Evolutionary conservation across 2,797 vertebrate genomes (phyloP), one percentile per base, ranked within the genome.

Genomic region (Siniperca scherzeri): DNA sequence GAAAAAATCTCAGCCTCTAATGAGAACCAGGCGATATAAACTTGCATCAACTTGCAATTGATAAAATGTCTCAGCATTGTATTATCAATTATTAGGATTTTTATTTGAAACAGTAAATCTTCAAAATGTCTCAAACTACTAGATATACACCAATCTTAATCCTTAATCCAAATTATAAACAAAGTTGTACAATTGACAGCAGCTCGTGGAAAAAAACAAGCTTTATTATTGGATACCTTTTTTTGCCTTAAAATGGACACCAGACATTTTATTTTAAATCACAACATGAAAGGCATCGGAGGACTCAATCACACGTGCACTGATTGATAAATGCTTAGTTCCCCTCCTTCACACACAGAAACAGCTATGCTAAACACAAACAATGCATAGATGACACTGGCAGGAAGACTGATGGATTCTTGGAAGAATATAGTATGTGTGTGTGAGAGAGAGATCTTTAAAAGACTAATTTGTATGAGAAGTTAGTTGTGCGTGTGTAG

Each of bases 381-480:
- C 67, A 10, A 87, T 88, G 88, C 92, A 92, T 93, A 92, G 92
- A 93, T 90, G 85, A 88, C 62, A 77, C 76, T 77, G 85, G 77
- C 67, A 89, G 94, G 94, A 96, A 96, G 93, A 96, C 95, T 72
- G 78, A 88, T 89, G 87, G 87, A 89, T 91, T 82, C 42, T 80
- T 65, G 83, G 70, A 86, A 80, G 77, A 72, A 65, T 38, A 30
- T 30, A 30, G 71, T n/a, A 30, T 40, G 50, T 38, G 64, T n/a
- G 25, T n/a, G 61, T 70, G 59, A 62, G 36, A 79, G 62, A 59
- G 30, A 46, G 14, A 46, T 14, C n/a, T 44, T 52, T 74, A n/a
- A 48, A 40, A 57, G 53, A 27, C 61, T 70, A 14, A 11, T 74
- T 56, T 82, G 50, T 56, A 78, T 69, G 80, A 77, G 38, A 74